These are phyloP conservation scores for Lingula anatina DNA, from an alignment of 2,888 invertebrate species.

Conservation along the genomic window DNA sequence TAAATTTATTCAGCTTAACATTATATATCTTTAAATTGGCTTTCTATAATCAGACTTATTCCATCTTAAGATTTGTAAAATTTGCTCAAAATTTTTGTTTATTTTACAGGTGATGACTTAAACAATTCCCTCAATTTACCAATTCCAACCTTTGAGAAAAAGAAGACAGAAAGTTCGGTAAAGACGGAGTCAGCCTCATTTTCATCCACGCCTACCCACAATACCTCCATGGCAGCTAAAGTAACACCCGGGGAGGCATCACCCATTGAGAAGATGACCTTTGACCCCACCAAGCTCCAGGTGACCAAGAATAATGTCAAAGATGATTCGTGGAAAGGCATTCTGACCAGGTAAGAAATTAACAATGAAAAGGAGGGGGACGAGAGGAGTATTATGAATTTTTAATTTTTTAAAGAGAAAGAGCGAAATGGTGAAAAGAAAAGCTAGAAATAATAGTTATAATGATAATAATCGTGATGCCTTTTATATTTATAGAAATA, in stretches of 20 bases:
- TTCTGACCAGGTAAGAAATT: conserved; percentile 54
- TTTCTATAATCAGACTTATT: too few species aligned
- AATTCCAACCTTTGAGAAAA: conserved; percentile 15
- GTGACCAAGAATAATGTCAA: conserved; percentile 39
- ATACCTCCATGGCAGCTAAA: not conserved
- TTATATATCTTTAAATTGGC: too few species aligned
- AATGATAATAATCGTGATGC: too few species aligned
- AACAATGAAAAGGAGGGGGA: too few species aligned
- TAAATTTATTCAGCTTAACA: too few species aligned
- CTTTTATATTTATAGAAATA: too few species aligned
- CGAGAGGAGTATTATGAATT: too few species aligned
- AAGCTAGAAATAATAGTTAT: too few species aligned
- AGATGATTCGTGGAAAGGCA: conserved; percentile 61
- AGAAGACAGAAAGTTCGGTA: not conserved
- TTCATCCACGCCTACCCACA: conserved; percentile 4
- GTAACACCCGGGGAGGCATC: not conserved
- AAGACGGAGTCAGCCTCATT: conserved; percentile 5
- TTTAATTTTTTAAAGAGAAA: too few species aligned
- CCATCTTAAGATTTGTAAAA: too few species aligned
- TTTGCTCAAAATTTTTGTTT: too few species aligned
- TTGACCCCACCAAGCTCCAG: conserved; percentile 12
- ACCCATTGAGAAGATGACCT: conserved; percentile 8
- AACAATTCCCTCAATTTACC: conserved; percentile 33
- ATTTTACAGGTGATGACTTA: conserved; percentile 22
- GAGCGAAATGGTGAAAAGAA: too few species aligned